Base-by-base conservation (phyloP, 2,113 vertebrate species). In the Albula glossodonta region DNA sequence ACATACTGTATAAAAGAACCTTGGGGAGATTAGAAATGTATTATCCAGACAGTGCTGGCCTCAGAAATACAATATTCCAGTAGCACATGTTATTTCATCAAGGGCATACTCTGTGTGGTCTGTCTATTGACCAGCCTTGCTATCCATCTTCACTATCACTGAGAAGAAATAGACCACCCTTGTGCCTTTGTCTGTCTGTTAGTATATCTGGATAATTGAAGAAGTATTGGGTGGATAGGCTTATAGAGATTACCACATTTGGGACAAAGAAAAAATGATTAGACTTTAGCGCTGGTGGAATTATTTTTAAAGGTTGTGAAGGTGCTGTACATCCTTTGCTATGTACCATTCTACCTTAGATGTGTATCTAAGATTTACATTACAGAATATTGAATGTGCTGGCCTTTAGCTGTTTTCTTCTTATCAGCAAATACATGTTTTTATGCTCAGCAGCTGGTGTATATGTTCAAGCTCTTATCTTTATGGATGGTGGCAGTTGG, bases 311-410 rank as follows among this genome's bases (percentile, higher is more conserved):
- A 56, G 84, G 83, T 78, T 77, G 83, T 83, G 57, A 86, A 53
- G 0, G 50, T 53, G 49, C 17, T 12, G 9, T 15, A 60, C 17
- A 63, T 31, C 60, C 31, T 49, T 60, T 70, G 80, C 56, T 41
- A 81, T n/a, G 86, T 51, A 51, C 41, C 81, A 86, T 78, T 88
- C 51, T 19, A 70, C 56, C 88, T 87, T 87, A 82, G 79, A 80
- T 57, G 80, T 84, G 79, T 74, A 88, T 93, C 88, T 91, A 74
- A 84, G 87, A 83, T 91, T 81, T 84, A 81, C 78, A 83, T 87
- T 83, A 56, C 70, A 82, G 86, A 83, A 87, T 74, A 86, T 0
- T 0, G 77, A 89, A 89, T 90, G 51, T 88, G 49, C 9, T 19
- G 78, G 80, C 84, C 86, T 90, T 25, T 31, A 19, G 63, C 66